A percentile compares a stretch with the other conserved stretches of the same genome.
Conservation (phyloP, 2,113 vertebrate species). For the Phycodurus eques region DNA sequence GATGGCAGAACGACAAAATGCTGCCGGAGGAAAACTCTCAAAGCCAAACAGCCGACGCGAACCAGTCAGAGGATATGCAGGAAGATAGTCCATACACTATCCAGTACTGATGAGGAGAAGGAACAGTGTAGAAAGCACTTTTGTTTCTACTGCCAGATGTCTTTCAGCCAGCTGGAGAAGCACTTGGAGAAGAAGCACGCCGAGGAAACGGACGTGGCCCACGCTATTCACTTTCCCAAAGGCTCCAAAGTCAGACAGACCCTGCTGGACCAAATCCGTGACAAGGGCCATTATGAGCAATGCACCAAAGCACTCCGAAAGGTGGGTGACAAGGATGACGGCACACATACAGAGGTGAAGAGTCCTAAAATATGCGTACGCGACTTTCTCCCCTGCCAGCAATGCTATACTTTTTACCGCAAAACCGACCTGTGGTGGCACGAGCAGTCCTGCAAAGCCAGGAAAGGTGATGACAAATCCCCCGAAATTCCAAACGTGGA, state of each 20-base stretch:
- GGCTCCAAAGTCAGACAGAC: constrained; percentile 62
- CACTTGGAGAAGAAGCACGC: constrained; percentile 62
- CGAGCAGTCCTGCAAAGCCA: constrained; percentile 57
- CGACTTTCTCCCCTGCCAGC: constrained; percentile 65
- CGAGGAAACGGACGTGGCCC: constrained; percentile 57
- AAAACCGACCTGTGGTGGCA: constrained; percentile 67
- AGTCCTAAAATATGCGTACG: constrained; percentile 43
- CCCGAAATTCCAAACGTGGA: constrained; percentile 19
- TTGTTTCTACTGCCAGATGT: constrained; percentile 63
- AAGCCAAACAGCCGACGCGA: constrained; percentile 33
- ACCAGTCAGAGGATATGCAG: constrained; percentile 46
- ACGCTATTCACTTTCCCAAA: constrained; percentile 63
- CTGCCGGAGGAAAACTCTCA: constrained; percentile 7
- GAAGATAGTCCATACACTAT: constrained; percentile 31
- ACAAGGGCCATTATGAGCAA: constrained; percentile 63
- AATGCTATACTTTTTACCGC: constrained; percentile 64
- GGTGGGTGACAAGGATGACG: constrained; percentile 43
- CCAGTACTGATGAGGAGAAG: constrained; percentile 7
- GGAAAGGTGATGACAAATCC: constrained; percentile 44
- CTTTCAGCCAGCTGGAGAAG: constrained; percentile 57
- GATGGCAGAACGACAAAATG: background rate
- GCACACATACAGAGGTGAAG: constrained; percentile 44
- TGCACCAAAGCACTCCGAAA: constrained; percentile 53
- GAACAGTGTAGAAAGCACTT: constrained; percentile 55
- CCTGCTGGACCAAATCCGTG: constrained; percentile 61